Percentiles rank a stretch among this genome's conserved stretches.
phyloP scores from a whole-genome alignment of 2,888 invertebrate genomes.

The Clusia tigrina region DNA sequence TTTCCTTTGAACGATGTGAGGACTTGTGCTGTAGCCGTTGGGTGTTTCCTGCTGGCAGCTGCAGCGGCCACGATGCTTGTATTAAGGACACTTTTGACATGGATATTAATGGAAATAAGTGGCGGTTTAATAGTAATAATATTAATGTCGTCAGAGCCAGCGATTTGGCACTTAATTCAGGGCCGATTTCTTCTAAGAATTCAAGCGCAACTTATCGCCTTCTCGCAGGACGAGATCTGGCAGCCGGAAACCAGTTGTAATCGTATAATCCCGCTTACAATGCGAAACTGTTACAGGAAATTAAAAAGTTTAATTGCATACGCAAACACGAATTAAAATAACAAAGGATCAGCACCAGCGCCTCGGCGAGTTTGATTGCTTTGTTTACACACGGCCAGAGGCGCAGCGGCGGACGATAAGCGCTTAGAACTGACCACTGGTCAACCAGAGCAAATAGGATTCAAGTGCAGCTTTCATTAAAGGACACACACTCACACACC shows the following conservation, averaged over 20 bases:
- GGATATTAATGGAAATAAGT: background rate
- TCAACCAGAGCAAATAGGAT: conserved; percentile 45
- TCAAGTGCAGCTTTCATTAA: conserved; percentile 23
- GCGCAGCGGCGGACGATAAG: conserved; percentile 15
- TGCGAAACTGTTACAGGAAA: too few relatives aligned
- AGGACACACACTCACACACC: conserved; percentile 12
- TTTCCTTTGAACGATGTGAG: background rate
- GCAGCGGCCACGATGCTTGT: background rate
- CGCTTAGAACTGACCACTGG: conserved; percentile 35
- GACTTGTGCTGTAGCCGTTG: background rate
- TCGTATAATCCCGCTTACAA: too few relatives aligned
- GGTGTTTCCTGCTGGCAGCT: background rate
- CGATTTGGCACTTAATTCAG: background rate
- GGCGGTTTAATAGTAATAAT: too few relatives aligned
- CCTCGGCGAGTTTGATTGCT: conserved; percentile 15
- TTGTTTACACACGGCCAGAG: background rate
- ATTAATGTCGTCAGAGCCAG: too few relatives aligned
- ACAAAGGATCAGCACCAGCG: conserved; percentile 31
- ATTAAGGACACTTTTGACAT: background rate
- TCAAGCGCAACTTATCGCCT: too few relatives aligned
- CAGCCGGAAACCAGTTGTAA: too few relatives aligned
- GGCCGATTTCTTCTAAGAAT: too few relatives aligned
- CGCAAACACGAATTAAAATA: conserved; percentile 27
- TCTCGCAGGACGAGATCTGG: too few relatives aligned
- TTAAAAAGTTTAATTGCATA: background rate